Percentiles rank a stretch among this genome's conserved stretches.
phyloP scores from a whole-genome alignment of 2,113 vertebrate genomes.

The Colistium nudipinnis region DNA sequence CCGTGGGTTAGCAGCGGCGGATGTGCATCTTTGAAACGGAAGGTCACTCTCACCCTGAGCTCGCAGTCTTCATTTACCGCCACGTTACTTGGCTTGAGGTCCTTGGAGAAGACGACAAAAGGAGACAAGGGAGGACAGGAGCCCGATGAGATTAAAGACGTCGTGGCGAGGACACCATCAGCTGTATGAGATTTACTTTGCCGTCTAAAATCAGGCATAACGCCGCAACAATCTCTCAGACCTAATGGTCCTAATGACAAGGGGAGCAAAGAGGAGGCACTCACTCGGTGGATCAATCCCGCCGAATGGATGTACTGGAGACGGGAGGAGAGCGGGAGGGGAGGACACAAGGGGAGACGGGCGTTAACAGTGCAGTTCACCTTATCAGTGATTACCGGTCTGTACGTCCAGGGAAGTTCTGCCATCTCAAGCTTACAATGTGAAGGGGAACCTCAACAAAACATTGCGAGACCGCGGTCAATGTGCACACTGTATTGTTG shows the following conservation, averaged over 20 bases:
- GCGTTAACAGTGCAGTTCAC: slow-evolving; percentile 59
- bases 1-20: neutral
- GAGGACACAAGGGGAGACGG: slow-evolving; percentile 41
- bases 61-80: slow-evolving; percentile 98
- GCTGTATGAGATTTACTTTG: neutral
- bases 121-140: slow-evolving; percentile 9
- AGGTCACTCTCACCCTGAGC: slow-evolving; percentile 84
- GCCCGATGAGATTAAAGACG: slow-evolving; percentile 4
- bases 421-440: too few relatives aligned
- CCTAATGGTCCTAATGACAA: slow-evolving; percentile 9
- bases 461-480: too few relatives aligned
- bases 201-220: neutral
- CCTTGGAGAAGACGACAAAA: slow-evolving; percentile 78
- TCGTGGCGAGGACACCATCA: neutral
- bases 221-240: neutral
- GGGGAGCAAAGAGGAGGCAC: slow-evolving; percentile 56
- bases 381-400: too few relatives aligned
- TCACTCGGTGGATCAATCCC: slow-evolving; percentile 97
- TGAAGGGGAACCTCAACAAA: too few relatives aligned
- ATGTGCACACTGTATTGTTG: too few relatives aligned
- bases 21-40: neutral
- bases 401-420: too few relatives aligned
- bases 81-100: slow-evolving; percentile 96
- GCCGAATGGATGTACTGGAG: slow-evolving; percentile 97
- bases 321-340: slow-evolving; percentile 14